Evolutionary conservation across 2,797 vertebrate species (phyloP).

Genomic region (Geotrypetes seraphini): DNA sequence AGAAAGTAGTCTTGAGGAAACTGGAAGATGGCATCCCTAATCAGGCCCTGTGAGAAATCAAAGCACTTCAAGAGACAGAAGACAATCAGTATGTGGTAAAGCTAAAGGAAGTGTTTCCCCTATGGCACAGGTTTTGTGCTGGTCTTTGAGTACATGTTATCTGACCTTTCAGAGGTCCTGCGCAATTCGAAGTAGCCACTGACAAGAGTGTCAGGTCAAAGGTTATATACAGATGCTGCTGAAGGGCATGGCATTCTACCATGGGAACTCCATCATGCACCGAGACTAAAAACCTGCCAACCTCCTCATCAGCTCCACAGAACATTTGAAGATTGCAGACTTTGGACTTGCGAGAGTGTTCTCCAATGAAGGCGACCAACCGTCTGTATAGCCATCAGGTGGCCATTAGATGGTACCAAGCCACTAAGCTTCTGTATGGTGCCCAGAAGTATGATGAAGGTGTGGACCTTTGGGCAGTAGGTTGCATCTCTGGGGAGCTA

Average conservation of each 20-base stretch:
- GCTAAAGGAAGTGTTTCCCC: slow-evolving; percentile 76
- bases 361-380: slow-evolving; percentile 54
- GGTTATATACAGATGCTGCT: slow-evolving; percentile 86
- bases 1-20: slow-evolving; percentile 75
- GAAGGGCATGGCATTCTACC: slow-evolving; percentile 78
- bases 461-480: slow-evolving; percentile 84
- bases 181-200: slow-evolving; percentile 68
- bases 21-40: slow-evolving; percentile 82
- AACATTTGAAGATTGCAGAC: no score
- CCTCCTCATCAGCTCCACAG: slow-evolving; percentile 82
- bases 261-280: slow-evolving; percentile 82
- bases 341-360: slow-evolving; percentile 77
- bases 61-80: slow-evolving; percentile 80
- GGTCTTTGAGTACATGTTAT: slow-evolving; percentile 89
- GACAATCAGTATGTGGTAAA: slow-evolving; percentile 80
- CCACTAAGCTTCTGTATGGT: slow-evolving; percentile 79
- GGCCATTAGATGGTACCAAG: slow-evolving; percentile 87
- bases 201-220: slow-evolving; percentile 76
- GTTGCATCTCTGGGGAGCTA: slow-evolving; percentile 81
- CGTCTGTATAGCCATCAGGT: slow-evolving; percentile 85
- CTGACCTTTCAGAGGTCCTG: slow-evolving; percentile 80
- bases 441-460: slow-evolving; percentile 80
- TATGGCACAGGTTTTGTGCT: slow-evolving; percentile 79
- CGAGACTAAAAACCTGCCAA: slow-evolving; percentile 88
- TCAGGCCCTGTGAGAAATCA: slow-evolving; percentile 82